phyloP scores from a whole-genome alignment of 2,888 invertebrate genomes.

The Timema podura region DNA sequence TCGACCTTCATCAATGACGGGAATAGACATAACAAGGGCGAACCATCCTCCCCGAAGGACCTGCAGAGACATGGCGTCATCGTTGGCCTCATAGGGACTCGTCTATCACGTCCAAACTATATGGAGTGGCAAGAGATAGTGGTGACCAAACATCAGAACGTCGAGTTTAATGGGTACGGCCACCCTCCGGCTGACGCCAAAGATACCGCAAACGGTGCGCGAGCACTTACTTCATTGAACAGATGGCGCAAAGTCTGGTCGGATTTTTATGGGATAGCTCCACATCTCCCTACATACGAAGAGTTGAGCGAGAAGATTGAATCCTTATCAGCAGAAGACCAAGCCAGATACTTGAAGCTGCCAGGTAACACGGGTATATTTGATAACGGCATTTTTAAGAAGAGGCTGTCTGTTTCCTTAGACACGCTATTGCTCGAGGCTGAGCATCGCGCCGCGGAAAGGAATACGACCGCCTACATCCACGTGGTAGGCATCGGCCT shows the following conservation, averaged over 20 bases:
- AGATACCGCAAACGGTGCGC: background rate
- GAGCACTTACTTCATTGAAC: background rate
- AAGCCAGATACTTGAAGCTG: constrained; percentile 32
- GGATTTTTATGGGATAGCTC: constrained; percentile 41
- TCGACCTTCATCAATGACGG: constrained; percentile 60
- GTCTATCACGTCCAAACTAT: constrained; percentile 50
- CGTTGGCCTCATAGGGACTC: constrained; percentile 51
- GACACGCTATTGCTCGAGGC: constrained; percentile 62
- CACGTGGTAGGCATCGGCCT: constrained; percentile 63
- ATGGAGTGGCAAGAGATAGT: constrained; percentile 63
- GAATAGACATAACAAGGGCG: constrained; percentile 50
- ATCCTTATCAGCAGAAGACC: background rate
- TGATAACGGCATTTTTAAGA: constrained; percentile 43
- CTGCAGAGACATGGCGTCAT: constrained; percentile 51
- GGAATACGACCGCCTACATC: constrained; percentile 53
- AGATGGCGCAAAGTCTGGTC: constrained; percentile 40
- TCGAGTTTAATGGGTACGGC: constrained; percentile 48
- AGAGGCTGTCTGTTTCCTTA: constrained; percentile 53
- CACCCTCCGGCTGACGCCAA: background rate
- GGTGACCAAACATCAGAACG: constrained; percentile 52
- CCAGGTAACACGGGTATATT: constrained; percentile 39
- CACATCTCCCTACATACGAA: constrained; percentile 40
- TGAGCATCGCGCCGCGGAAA: constrained; percentile 51
- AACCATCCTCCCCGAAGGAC: constrained; percentile 45
- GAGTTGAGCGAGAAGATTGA: constrained; percentile 30